Evolutionary conservation across 2,113 vertebrate species (phyloP).

Genomic region (Crypturellus undulatus): DNA sequence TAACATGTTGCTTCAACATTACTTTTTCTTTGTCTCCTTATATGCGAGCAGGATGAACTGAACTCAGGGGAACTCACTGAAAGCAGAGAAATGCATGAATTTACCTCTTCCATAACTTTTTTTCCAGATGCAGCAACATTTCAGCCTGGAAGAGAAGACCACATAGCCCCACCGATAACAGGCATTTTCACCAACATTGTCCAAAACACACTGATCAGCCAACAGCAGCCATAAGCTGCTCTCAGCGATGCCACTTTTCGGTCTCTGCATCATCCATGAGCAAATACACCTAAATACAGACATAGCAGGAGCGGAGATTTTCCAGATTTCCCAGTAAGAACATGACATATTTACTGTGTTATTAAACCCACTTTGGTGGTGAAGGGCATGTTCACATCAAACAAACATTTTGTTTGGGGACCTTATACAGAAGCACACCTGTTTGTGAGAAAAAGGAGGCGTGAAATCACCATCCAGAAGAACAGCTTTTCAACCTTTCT

Average conservation of each 20-base stretch:
- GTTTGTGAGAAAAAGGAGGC: not conserved
- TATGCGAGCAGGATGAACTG: not conserved
- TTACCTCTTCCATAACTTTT: not conserved
- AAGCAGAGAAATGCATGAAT: not conserved
- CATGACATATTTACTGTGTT: not conserved
- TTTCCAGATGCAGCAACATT: not conserved
- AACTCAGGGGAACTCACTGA: not conserved
- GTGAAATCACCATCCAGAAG: not conserved
- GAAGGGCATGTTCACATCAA: not conserved
- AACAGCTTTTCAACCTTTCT: not conserved
- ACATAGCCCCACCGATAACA: not conserved
- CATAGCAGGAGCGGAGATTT: not conserved
- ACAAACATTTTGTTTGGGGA: not conserved
- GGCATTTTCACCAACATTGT: not conserved
- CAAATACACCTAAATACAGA: not conserved
- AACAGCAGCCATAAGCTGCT: not conserved
- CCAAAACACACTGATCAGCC: not conserved
- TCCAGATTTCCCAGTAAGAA: not conserved
- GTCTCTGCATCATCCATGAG: not conserved
- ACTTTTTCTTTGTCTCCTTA: not conserved
- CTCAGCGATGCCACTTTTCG: not conserved
- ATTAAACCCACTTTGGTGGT: not conserved
- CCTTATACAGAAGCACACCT: not conserved
- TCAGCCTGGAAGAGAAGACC: not conserved
- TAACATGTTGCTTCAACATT: accelerated